These are phyloP conservation scores for Calliopum simillimum DNA, from an alignment of 2,888 invertebrate species.

Conservation along the genomic window DNA sequence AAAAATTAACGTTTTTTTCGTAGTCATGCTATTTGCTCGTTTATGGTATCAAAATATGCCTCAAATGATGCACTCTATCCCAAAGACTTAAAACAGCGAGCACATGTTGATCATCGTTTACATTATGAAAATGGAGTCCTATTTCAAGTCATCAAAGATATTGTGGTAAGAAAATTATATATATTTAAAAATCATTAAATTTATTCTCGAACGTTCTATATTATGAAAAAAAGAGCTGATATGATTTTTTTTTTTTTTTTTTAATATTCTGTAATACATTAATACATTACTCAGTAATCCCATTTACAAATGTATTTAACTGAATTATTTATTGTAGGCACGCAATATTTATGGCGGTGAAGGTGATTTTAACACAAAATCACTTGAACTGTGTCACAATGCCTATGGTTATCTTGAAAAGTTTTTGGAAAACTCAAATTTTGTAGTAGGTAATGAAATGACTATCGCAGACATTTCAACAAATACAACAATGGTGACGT, in stretches of 20 bases:
- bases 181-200: neutral
- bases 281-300: too few species aligned
- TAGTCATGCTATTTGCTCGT: conserved; percentile 70
- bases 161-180: conserved; percentile 64
- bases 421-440: conserved; percentile 58
- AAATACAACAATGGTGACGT: conserved; percentile 64
- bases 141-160: conserved; percentile 67
- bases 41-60: conserved; percentile 70
- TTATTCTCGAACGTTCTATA: neutral
- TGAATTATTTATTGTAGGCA: conserved; percentile 48
- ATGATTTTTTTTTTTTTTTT: neutral
- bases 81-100: conserved; percentile 69
- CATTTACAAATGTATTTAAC: neutral
- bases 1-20: too few species aligned
- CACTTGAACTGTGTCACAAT: conserved; percentile 56
- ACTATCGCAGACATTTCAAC: conserved; percentile 69
- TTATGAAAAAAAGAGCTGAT: too few species aligned
- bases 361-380: conserved; percentile 54
- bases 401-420: conserved; percentile 62
- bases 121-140: conserved; percentile 70
- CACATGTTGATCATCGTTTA: conserved; percentile 70
- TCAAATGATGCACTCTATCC: conserved; percentile 71
- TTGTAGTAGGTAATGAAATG: conserved; percentile 56
- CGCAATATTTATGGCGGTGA: conserved; percentile 61
- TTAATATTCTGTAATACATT: neutral